Percentiles rank a stretch among this genome's conserved stretches.
phyloP scores from a whole-genome alignment of 2,113 vertebrate genomes.

The Octodon degus region DNA sequence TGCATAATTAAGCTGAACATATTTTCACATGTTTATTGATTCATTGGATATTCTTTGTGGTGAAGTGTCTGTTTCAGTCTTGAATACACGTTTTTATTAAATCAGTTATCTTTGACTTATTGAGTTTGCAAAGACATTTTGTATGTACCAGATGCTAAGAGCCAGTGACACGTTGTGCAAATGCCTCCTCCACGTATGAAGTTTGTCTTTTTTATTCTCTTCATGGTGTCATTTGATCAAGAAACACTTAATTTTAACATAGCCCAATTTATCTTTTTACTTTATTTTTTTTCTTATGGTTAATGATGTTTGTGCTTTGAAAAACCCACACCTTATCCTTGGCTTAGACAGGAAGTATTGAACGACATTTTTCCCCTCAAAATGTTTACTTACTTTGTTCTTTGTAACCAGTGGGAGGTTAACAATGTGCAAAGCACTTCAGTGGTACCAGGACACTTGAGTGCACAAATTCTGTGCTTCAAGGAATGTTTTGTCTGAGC shows the following conservation, averaged over 20 bases:
- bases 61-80: background rate
- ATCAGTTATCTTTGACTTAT: background rate
- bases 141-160: background rate
- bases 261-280: background rate
- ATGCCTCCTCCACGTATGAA: background rate
- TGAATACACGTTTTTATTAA: background rate
- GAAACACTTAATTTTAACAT: constrained; percentile 27
- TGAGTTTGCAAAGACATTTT: background rate
- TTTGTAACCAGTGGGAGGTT: background rate
- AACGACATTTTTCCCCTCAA: background rate
- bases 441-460: background rate
- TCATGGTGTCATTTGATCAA: background rate
- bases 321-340: background rate
- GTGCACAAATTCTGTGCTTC: background rate
- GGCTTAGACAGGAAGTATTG: background rate
- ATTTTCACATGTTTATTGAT: background rate
- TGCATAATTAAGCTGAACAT: constrained; percentile 13
- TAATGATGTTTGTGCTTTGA: background rate
- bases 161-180: background rate
- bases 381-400: background rate
- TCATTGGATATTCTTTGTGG: background rate
- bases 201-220: background rate
- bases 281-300: background rate
- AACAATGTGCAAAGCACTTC: background rate
- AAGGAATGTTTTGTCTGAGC: background rate